Percentiles rank a stretch among this genome's conserved stretches.
Evolutionary conservation across 2,888 invertebrate species (phyloP).

Genomic region (Diachrysia chrysitis): DNA sequence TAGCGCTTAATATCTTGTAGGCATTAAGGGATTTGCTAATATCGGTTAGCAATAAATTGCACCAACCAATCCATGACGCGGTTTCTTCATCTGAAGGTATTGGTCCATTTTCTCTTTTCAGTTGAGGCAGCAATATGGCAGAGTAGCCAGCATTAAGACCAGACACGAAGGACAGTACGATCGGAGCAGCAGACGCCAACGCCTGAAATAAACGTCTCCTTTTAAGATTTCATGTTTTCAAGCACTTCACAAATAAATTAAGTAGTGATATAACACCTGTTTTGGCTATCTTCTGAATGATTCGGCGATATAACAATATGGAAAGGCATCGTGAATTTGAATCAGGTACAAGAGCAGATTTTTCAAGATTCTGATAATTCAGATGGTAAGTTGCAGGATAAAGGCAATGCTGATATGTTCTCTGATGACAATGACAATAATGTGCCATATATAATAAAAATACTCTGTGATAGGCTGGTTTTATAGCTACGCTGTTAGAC

Average conservation of each 20-base stretch:
- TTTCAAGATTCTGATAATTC: background rate
- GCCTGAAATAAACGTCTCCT: slow-evolving; percentile 76
- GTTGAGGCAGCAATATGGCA: slow-evolving; percentile 90
- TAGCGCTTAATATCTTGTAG: too few species aligned
- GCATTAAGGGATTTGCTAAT: too few species aligned
- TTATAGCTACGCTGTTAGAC: too few species aligned
- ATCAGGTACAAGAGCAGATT: background rate
- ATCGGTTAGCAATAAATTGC: slow-evolving; percentile 5
- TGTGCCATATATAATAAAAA: too few species aligned
- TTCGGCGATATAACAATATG: background rate
- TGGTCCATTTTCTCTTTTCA: slow-evolving; percentile 77
- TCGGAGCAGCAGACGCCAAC: slow-evolving; percentile 87
- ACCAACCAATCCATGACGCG: slow-evolving; percentile 90
- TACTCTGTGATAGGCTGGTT: too few species aligned
- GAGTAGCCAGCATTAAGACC: slow-evolving; percentile 91
- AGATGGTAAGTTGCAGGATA: background rate
- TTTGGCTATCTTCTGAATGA: background rate
- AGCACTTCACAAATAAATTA: background rate
- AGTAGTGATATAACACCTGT: background rate
- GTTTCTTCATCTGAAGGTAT: slow-evolving; percentile 84
- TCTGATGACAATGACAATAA: background rate
- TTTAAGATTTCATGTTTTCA: slow-evolving; percentile 4
- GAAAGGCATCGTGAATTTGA: background rate
- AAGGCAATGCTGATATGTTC: background rate
- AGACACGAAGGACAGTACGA: slow-evolving; percentile 87